Evolutionary conservation across 53 echinoderm and acorn worm species (phyloP).

Genomic region (Mesocentrotus franciscanus): DNA sequence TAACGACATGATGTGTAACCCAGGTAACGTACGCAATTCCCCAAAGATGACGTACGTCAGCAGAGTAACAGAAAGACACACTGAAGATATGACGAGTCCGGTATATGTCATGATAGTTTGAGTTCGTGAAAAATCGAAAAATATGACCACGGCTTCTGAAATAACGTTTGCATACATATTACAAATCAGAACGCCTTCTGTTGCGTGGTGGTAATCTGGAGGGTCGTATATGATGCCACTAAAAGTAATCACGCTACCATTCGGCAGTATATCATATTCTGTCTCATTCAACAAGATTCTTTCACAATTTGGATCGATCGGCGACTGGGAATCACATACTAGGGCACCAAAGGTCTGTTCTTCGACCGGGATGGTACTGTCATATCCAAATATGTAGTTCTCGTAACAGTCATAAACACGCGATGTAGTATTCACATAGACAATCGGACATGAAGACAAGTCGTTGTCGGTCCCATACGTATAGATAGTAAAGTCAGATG

Average conservation of each 20-base stretch:
- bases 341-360: conserved; percentile 72
- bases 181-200: conserved; percentile 75
- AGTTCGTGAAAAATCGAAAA: conserved; percentile 78
- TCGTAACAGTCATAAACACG: conserved; percentile 66
- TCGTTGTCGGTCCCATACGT: not conserved
- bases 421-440: conserved; percentile 23
- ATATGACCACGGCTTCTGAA: conserved; percentile 72
- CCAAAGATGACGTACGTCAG: conserved; percentile 82
- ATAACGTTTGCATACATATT: conserved; percentile 70
- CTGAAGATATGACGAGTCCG: conserved; percentile 72
- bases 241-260: conserved; percentile 68
- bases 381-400: conserved; percentile 68
- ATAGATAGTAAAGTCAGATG: conserved; percentile 45
- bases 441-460: not conserved
- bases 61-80: conserved; percentile 79
- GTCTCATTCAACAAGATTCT: conserved; percentile 73
- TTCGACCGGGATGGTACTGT: conserved; percentile 9
- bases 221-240: conserved; percentile 64
- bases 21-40: conserved; percentile 94
- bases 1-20: conserved; percentile 83
- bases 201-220: conserved; percentile 69
- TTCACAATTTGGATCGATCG: conserved; percentile 71
- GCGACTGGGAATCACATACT: conserved; percentile 74
- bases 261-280: conserved; percentile 73
- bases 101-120: conserved; percentile 74